These are phyloP conservation scores for Martes flavigula DNA, from an alignment of 2,797 vertebrate species.

Conservation along the genomic window DNA sequence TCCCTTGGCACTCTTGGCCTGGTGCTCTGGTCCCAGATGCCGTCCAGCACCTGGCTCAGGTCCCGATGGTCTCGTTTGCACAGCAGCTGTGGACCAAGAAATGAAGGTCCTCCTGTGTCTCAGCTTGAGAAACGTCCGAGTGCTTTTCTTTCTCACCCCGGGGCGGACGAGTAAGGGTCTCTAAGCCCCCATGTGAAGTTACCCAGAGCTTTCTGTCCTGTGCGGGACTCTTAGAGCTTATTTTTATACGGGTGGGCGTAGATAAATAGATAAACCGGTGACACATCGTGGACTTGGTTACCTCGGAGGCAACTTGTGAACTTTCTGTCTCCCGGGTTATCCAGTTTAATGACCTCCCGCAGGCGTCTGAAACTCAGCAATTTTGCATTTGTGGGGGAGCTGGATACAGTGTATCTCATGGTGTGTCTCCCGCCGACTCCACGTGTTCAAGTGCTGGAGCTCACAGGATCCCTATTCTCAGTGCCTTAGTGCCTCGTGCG, in stretches of 20 bases:
- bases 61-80: not conserved
- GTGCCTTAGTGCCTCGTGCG: not conserved
- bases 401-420: not conserved
- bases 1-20: not conserved
- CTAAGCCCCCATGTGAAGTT: not conserved
- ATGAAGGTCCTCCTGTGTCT: not conserved
- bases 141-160: not conserved
- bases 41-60: not conserved
- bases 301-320: not conserved
- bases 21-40: not conserved
- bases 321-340: not conserved
- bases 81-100: too few species aligned
- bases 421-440: not conserved
- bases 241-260: not conserved
- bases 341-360: not conserved
- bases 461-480: not conserved
- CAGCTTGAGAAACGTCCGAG: not conserved
- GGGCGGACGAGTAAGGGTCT: not conserved
- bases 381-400: not conserved
- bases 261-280: not conserved
- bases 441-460: too few species aligned
- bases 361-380: not conserved
- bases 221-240: not conserved
- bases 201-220: not conserved
- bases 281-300: not conserved